phyloP scores from a whole-genome alignment of 2,888 invertebrate species.

The Rutpela maculata region DNA sequence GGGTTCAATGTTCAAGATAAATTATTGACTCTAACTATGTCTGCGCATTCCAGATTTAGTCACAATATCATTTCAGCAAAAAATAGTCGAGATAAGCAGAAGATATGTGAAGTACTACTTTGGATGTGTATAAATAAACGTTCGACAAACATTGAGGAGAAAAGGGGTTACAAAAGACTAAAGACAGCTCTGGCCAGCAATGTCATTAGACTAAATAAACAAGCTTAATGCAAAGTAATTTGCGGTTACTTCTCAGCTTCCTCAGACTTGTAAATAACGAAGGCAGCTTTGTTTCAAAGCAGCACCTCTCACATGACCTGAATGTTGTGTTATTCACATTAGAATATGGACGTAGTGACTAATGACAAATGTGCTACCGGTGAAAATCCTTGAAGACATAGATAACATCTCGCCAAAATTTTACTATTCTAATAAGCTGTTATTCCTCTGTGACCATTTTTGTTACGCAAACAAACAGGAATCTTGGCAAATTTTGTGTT shows the following conservation, averaged over 20 bases:
- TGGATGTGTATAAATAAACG: too few relatives aligned
- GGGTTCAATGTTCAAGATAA: too few relatives aligned
- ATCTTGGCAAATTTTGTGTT: too few relatives aligned
- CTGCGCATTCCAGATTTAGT: too few relatives aligned
- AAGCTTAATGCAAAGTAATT: neutral
- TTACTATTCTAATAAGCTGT: too few relatives aligned
- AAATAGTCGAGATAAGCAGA: too few relatives aligned
- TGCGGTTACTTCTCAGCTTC: constrained; percentile 1
- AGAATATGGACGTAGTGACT: neutral
- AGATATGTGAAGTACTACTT: too few relatives aligned
- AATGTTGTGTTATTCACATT: neutral
- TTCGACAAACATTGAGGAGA: too few relatives aligned
- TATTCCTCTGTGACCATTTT: too few relatives aligned
- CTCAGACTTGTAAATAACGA: neutral
- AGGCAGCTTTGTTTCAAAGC: neutral
- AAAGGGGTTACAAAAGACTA: neutral
- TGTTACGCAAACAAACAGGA: too few relatives aligned
- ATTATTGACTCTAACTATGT: too few relatives aligned
- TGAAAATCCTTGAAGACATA: neutral
- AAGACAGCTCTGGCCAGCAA: neutral
- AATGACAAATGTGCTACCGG: neutral
- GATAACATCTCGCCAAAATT: neutral
- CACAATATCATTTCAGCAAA: too few relatives aligned
- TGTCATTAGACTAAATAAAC: neutral
- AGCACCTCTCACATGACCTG: neutral